A percentile compares a stretch with the other conserved stretches of the same genome.
These are phyloP conservation scores for Hipposideros larvatus DNA, from an alignment of 2,797 vertebrate species.

Conservation along the genomic window DNA sequence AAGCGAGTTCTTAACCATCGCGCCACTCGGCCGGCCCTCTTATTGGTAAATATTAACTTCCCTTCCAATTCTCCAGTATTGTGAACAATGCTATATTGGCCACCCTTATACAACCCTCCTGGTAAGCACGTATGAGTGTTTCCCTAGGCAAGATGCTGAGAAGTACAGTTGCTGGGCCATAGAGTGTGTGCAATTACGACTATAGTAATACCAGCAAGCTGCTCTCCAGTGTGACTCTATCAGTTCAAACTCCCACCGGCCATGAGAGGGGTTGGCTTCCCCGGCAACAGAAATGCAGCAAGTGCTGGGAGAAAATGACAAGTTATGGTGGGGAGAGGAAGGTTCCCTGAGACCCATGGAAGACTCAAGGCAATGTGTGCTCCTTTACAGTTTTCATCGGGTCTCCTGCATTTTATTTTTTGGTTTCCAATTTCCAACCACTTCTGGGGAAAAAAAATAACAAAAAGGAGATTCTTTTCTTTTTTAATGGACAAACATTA, in stretches of 20 bases:
- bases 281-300: not conserved
- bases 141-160: not conserved
- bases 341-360: fast-evolving
- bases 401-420: not conserved
- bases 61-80: not conserved
- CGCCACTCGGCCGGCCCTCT: too few relatives aligned
- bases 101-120: not conserved
- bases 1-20: too few relatives aligned
- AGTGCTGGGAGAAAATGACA: not conserved
- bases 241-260: not conserved
- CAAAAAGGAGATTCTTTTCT: not conserved
- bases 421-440: not conserved
- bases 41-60: not conserved
- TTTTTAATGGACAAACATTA: conserved; percentile 16
- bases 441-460: not conserved
- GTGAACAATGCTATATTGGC: not conserved
- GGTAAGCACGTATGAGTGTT: not conserved
- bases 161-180: not conserved
- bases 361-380: not conserved
- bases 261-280: not conserved
- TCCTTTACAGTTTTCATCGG: not conserved
- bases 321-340: not conserved
- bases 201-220: not conserved
- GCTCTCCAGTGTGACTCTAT: not conserved
- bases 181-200: not conserved